phyloP scores from a whole-genome alignment of 2,888 invertebrate species.

The Hypena proboscidalis region DNA sequence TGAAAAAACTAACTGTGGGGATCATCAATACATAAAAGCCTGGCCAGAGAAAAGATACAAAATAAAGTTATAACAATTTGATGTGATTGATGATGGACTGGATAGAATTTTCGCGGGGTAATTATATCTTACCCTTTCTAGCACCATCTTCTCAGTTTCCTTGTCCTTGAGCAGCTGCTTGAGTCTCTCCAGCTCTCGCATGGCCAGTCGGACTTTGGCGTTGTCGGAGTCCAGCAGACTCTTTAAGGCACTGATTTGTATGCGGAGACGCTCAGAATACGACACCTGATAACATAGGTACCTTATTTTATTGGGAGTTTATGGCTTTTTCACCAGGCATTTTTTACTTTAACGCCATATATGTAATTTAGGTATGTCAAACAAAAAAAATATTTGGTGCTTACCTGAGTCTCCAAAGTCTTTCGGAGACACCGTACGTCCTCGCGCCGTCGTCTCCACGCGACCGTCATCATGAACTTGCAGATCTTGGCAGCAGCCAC shows the following conservation, averaged over 20 bases:
- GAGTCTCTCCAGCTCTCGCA: constrained; percentile 75
- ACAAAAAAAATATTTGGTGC: not conserved
- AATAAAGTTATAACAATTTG: no score
- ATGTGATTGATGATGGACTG: no score
- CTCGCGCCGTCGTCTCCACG: constrained; percentile 82
- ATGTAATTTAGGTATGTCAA: not conserved
- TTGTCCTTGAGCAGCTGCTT: constrained; percentile 76
- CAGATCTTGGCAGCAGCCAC: constrained; percentile 76
- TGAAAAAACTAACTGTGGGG: no score
- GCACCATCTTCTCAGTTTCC: constrained; percentile 69
- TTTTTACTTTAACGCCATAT: not conserved
- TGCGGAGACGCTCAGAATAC: constrained; percentile 77
- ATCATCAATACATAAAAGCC: no score
- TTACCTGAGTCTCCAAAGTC: constrained; percentile 74
- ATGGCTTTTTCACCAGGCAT: no score
- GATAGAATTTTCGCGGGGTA: no score
- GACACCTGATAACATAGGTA: no score
- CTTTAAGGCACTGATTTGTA: constrained; percentile 85
- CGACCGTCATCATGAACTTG: constrained; percentile 75
- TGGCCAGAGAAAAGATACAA: no score
- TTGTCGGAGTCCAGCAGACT: constrained; percentile 86
- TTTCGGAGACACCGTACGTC: constrained; percentile 76
- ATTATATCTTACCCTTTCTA: constrained; percentile 71
- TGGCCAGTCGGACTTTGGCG: constrained; percentile 77
- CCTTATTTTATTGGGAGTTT: no score